These are phyloP conservation scores for Zosterops lateralis DNA, from an alignment of 2,113 vertebrate genomes.

Conservation along the genomic window DNA sequence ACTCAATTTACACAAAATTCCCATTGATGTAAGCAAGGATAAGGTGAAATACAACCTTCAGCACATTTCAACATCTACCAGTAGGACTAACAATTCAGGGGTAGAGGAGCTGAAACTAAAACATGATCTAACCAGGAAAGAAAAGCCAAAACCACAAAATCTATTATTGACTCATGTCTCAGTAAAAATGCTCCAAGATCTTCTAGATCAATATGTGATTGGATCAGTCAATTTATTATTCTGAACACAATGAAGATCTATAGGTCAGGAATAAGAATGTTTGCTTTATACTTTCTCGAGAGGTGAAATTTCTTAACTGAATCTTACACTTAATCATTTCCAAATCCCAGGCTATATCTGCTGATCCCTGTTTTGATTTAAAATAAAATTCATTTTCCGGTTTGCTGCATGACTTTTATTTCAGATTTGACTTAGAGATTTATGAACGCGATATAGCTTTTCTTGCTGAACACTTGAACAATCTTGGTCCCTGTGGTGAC, in stretches of 20 bases:
- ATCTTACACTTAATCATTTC: conserved; percentile 72
- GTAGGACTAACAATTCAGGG: background rate
- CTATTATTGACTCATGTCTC: background rate
- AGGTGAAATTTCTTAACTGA: conserved; percentile 67
- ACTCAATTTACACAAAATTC: background rate
- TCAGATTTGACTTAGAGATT: conserved; percentile 69
- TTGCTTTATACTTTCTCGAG: conserved; percentile 65
- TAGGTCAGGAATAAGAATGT: conserved; percentile 56
- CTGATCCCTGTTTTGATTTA: conserved; percentile 70
- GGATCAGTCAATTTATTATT: conserved; percentile 41
- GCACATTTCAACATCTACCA: background rate
- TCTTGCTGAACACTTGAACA: conserved; percentile 45
- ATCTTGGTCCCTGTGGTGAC: conserved; percentile 36
- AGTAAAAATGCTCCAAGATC: background rate
- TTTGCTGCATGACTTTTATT: conserved; percentile 69
- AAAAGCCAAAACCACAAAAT: background rate
- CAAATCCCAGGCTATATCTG: conserved; percentile 69
- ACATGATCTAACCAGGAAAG: background rate
- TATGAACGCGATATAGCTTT: conserved; percentile 59
- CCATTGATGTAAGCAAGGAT: background rate
- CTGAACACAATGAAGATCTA: conserved; percentile 22
- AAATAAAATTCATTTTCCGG: conserved; percentile 74
- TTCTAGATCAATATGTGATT: conserved; percentile 1
- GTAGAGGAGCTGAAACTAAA: conserved; percentile 17
- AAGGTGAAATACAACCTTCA: background rate